phyloP scores from a whole-genome alignment of 2,888 invertebrate species.

The Rhaphigaster nebulosa region DNA sequence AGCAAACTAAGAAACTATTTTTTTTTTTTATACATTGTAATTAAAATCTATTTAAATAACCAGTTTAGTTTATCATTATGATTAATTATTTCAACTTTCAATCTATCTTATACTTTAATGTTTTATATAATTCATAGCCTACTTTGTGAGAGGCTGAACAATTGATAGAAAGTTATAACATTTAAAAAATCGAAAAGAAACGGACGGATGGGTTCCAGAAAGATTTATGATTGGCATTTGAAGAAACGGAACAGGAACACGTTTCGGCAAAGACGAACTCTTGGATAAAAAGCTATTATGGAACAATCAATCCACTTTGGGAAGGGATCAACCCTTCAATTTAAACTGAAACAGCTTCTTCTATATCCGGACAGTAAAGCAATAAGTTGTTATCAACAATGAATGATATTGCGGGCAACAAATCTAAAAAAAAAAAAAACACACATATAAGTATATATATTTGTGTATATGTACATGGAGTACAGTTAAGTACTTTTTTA shows the following conservation, averaged over 20 bases:
- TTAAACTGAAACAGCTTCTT: not conserved
- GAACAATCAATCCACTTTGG: not conserved
- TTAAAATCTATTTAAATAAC: not conserved
- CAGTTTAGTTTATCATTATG: not conserved
- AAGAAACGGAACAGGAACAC: not conserved
- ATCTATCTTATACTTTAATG: not conserved
- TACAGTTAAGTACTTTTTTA: no score
- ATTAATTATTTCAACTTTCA: not conserved
- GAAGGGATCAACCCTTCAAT: not conserved
- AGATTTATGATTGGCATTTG: not conserved
- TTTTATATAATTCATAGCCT: not conserved
- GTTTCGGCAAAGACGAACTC: not conserved
- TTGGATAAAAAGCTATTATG: not conserved
- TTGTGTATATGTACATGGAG: no score
- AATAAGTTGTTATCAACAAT: not conserved
- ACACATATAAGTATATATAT: no score
- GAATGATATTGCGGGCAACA: not conserved
- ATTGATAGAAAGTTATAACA: not conserved
- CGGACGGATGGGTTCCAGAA: not conserved
- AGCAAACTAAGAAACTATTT: no score
- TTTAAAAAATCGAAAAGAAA: slow-evolving; percentile 3
- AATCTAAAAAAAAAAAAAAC: no score
- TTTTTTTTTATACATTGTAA: not conserved
- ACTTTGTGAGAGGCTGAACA: not conserved
- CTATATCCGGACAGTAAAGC: not conserved